Evolutionary conservation across 2,888 invertebrate genomes (phyloP).

Genomic region (Macrosoma leucophasiata): DNA sequence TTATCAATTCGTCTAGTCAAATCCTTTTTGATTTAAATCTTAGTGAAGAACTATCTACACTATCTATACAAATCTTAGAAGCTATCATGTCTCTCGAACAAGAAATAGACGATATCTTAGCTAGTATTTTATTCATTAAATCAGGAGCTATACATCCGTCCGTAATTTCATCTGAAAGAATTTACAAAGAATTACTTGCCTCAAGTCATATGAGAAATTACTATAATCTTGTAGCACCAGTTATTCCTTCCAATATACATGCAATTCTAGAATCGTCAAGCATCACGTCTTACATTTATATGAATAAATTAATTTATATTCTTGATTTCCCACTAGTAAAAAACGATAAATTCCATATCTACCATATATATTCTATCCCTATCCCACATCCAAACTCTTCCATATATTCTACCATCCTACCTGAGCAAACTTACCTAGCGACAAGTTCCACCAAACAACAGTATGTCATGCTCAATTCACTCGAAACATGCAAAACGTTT

Average conservation of each 20-base stretch:
- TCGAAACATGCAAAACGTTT: slow-evolving; percentile 24
- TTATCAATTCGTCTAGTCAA: slow-evolving; percentile 22
- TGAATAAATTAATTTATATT: slow-evolving; percentile 27
- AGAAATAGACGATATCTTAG: slow-evolving; percentile 25
- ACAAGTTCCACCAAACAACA: slow-evolving; percentile 24
- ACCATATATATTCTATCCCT: slow-evolving; percentile 30
- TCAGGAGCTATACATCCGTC: no score
- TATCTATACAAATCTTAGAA: slow-evolving; percentile 28
- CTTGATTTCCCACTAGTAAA: slow-evolving; percentile 28
- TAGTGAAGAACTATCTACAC: slow-evolving; percentile 26
- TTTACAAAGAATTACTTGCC: slow-evolving; percentile 20
- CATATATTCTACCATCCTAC: slow-evolving; percentile 27
- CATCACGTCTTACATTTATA: slow-evolving; percentile 28
- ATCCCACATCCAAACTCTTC: slow-evolving; percentile 29
- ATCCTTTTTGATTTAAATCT: slow-evolving; percentile 24
- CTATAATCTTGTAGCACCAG: slow-evolving; percentile 24
- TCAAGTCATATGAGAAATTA: slow-evolving; percentile 23
- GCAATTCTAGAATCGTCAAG: slow-evolving; percentile 26
- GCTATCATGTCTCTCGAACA: slow-evolving; percentile 24
- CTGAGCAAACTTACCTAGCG: slow-evolving; percentile 30
- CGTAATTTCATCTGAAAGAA: no score
- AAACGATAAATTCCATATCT: slow-evolving; percentile 24
- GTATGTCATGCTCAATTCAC: slow-evolving; percentile 23
- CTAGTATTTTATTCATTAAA: slow-evolving; percentile 28
- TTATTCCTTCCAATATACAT: slow-evolving; percentile 28